Evolutionary conservation across 2,113 vertebrate genomes (phyloP), one percentile per base, ranked within the genome.

Genomic region (Prunella himalayana): DNA sequence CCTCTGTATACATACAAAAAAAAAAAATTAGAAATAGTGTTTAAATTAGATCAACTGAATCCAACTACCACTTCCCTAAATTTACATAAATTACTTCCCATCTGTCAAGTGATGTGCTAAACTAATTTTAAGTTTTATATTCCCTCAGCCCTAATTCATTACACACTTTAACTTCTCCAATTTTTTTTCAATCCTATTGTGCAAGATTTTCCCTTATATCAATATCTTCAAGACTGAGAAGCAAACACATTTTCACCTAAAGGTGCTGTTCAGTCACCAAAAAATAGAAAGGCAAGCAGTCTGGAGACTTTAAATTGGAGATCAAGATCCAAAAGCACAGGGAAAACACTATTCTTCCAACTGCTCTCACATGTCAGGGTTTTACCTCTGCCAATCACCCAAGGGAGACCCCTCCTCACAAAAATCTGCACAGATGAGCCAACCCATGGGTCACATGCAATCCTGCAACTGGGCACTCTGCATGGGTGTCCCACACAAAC

Each of bases 31-130:
- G 82, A 94, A 91, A 78, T 71, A 41, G n/a, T 64, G 31, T 89
- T 96, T 92, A 82, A 95, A 93, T 97, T 86, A 94, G 81, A 92
- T 61, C 54, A 92, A 60, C 51, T 91, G 57, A 97, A 96, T 94
- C 53, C 61, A 95, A 90, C 88, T 94, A 95, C 23, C 93, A 95
- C 81, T 96, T 93, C 79, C 70, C 90, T 96, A 89, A 85, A 94
- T 96, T 95, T 95, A 82, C 69, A 95, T 84, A 88, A 94, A 92
- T 91, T 33, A 86, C 66, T 96, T 90, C 45, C 93, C 87, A 94
- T 94, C 91, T 96, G 94, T 89, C 88, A 96, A 85, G 86, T 68
- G 60, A 69, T 93, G 56, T 94, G 78, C 44, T 94, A 95, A 96
- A 94, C 73, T 88, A 79, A 86, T 85, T 90, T 80, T 94, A 82